A percentile compares a stretch with the other conserved stretches of the same genome.
Conservation (phyloP, 2,797 vertebrate species). For the Cheirogaleus major region DNA sequence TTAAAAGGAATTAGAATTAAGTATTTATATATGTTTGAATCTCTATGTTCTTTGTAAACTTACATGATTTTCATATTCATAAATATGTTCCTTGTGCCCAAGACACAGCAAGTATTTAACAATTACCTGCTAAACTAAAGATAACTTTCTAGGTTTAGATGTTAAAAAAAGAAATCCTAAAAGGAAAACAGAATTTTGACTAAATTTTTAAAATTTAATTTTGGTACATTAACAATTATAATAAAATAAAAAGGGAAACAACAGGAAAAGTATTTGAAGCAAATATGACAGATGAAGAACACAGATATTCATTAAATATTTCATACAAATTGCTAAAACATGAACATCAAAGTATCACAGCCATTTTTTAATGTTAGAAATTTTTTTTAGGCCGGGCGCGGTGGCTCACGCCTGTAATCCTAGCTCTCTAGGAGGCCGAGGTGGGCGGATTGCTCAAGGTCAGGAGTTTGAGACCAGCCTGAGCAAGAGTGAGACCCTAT, state of each 20-base stretch:
- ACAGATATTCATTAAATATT: neutral
- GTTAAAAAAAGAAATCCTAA: neutral
- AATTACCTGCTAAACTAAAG: neutral
- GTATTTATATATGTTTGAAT: neutral
- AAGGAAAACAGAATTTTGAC: no score
- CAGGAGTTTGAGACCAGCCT: no score
- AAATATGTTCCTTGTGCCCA: neutral
- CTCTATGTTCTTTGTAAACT: neutral
- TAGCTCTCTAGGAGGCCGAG: no score
- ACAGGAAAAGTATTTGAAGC: neutral
- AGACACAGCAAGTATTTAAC: neutral
- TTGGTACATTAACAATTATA: neutral
- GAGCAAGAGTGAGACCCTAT: no score
- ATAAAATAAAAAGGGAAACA: neutral
- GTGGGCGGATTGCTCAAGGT: no score
- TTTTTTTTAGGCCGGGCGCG: neutral
- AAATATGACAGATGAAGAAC: neutral
- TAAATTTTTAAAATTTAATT: no score
- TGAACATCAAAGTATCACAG: no score
- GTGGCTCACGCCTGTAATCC: no score
- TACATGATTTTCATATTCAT: neutral
- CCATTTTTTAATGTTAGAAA: slow-evolving; percentile 59
- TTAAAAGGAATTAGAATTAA: no score
- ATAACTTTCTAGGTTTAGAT: neutral
- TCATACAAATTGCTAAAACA: neutral